Base-by-base conservation (phyloP, 2,113 vertebrate genomes). In the Gila orcuttii region DNA sequence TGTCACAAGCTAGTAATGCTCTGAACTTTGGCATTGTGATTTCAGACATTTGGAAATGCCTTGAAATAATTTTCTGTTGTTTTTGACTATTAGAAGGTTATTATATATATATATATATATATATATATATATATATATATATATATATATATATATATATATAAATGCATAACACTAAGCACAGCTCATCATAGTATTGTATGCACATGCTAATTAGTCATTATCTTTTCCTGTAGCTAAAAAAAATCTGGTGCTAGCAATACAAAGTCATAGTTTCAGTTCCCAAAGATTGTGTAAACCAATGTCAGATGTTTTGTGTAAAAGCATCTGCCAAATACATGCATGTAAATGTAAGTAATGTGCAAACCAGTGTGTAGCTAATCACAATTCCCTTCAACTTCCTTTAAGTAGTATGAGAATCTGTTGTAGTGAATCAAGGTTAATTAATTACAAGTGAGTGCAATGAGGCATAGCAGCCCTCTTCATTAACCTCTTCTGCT, bases 401-500 rank as follows among this genome's bases (percentile, higher is more conserved):
- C 31, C 17, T 42, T 31, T 19, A 57, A 23, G 28, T 42, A 25
- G 64, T 55, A 10, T 23, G 45, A 69, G 9, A 68, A 36, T 69
- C 28, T 13, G 19, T 52, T 50, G 62, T 69, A 21, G 9, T 33
- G 60, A 19, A 50, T 66, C 42, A 3, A 33, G 31, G 45, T 73
- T 59, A 73, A 71, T 39, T 57, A 10, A 57, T 28, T 25, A 25
- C 45, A 71, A 42, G 31, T 36, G 7, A 59, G 66, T 73, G 33
- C 28, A 59, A 36, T 39, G 47, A n/a, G 21, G 66, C 81, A 39
- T 28, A 71, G 31, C 68, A 59, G 23, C 1, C 50, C 81, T 42
- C 25, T 57, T 83, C 25, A 50, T 69, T 69, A 69, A 82, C 62
- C 45, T 82, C 19, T 36, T 69, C 50, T 73, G 13, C 19, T 59